A percentile compares a stretch with the other conserved stretches of the same genome.
phyloP scores from a whole-genome alignment of 2,797 vertebrate species.

The Pygocentrus nattereri region DNA sequence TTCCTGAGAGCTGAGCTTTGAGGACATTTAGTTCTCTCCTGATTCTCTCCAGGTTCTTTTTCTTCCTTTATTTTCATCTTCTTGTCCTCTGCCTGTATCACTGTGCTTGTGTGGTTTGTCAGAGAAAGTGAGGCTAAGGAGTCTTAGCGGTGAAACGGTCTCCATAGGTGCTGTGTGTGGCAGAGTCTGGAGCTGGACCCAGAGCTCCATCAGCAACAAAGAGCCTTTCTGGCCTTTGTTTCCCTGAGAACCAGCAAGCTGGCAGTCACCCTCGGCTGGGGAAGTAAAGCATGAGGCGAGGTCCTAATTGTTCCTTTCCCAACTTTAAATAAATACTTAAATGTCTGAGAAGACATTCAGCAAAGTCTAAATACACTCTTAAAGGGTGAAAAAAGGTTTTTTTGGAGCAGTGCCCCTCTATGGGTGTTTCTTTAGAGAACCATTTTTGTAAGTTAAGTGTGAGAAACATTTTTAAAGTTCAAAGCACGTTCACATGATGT shows the following conservation, averaged over 20 bases:
- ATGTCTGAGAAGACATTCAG: slow-evolving; percentile 46
- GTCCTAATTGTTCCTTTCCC: slow-evolving; percentile 58
- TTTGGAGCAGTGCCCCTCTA: neutral
- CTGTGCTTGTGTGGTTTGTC: slow-evolving; percentile 43
- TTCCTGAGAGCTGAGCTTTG: neutral
- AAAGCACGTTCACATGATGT: too few species aligned
- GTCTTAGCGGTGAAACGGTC: slow-evolving; percentile 29
- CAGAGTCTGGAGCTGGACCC: neutral
- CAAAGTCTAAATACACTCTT: neutral
- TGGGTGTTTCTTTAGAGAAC: neutral
- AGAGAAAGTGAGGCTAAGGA: slow-evolving; percentile 21
- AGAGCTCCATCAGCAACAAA: slow-evolving; percentile 57
- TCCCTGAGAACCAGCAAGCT: slow-evolving; percentile 45
- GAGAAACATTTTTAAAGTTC: neutral
- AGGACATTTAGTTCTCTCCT: neutral
- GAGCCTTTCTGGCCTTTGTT: slow-evolving; percentile 57
- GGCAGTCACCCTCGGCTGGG: slow-evolving; percentile 51
- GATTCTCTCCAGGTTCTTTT: neutral
- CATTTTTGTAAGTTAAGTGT: neutral
- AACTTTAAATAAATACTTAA: slow-evolving; percentile 57
- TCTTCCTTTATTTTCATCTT: slow-evolving; percentile 17
- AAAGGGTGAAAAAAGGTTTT: neutral
- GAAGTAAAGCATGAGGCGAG: slow-evolving; percentile 51
- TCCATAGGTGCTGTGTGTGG: slow-evolving; percentile 35
- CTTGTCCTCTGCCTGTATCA: slow-evolving; percentile 14